These are phyloP conservation scores for Ethmia dodecea DNA, from an alignment of 2,888 invertebrate species.

Conservation along the genomic window DNA sequence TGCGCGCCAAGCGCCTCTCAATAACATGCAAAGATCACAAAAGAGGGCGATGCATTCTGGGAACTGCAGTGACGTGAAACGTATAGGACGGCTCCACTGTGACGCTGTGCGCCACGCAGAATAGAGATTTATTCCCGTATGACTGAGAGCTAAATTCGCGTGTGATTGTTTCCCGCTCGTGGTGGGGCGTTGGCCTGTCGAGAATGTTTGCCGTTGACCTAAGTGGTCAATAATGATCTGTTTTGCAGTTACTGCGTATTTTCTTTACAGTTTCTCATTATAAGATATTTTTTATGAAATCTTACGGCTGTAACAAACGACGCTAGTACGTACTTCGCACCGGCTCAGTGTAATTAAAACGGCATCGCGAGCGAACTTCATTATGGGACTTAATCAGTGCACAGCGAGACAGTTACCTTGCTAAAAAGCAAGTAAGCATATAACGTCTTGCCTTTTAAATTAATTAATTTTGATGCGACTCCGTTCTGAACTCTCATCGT, in stretches of 20 bases:
- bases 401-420: constrained; percentile 56
- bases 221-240: constrained; percentile 74
- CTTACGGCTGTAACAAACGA: constrained; percentile 1
- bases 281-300: constrained; percentile 16
- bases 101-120: constrained; percentile 29
- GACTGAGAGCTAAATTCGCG: constrained; percentile 36
- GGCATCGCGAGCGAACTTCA: constrained; percentile 55
- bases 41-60: constrained; percentile 69
- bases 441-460: constrained; percentile 46
- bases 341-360: constrained; percentile 55
- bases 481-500: too few species aligned
- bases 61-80: constrained; percentile 66
- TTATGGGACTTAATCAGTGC: constrained; percentile 64
- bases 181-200: constrained; percentile 69
- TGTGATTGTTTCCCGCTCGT: constrained; percentile 30
- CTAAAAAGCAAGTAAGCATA: constrained; percentile 39
- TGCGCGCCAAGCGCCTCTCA: constrained; percentile 43
- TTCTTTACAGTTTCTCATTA: constrained; percentile 45
- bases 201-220: constrained; percentile 73
- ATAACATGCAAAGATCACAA: constrained; percentile 61
- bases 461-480: too few species aligned
- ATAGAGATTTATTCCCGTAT: constrained; percentile 33
- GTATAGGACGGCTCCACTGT: constrained; percentile 46
- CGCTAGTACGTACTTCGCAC: constrained; percentile 16
- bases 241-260: constrained; percentile 57